A percentile compares a stretch with the other conserved stretches of the same genome.
phyloP scores from a whole-genome alignment of 2,113 vertebrate species.

The Coregonus clupeaformis region DNA sequence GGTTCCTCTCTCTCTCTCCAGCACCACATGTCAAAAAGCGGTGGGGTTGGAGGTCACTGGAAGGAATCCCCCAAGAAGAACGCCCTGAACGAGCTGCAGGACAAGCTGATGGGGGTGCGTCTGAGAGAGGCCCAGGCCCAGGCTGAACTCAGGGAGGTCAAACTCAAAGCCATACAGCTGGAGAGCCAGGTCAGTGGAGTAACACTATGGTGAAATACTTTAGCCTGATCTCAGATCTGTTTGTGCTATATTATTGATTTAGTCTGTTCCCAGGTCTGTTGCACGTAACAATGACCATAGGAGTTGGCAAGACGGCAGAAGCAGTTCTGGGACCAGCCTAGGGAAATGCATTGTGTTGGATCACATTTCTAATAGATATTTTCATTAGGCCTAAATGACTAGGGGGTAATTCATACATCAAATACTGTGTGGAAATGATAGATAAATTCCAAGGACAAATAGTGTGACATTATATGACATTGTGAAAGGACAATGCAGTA shows the following conservation, averaged over 20 bases:
- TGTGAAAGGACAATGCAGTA: too few species aligned
- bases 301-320: not conserved
- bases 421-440: too few species aligned
- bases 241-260: not conserved
- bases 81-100: constrained; percentile 85
- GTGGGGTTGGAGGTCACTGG: constrained; percentile 80
- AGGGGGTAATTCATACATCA: too few species aligned
- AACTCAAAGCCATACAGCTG: constrained; percentile 83
- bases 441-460: too few species aligned
- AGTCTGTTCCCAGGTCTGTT: not conserved
- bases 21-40: constrained; percentile 79
- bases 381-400: too few species aligned
- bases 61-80: constrained; percentile 91
- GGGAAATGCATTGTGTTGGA: too few species aligned
- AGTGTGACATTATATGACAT: too few species aligned
- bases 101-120: constrained; percentile 85
- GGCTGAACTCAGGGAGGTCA: constrained; percentile 84
- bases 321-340: too few species aligned
- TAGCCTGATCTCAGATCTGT: not conserved
- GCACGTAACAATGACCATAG: not conserved
- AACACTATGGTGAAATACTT: not conserved
- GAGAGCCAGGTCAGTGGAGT: constrained; percentile 83
- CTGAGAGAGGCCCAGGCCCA: constrained; percentile 89
- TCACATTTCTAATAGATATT: too few species aligned
- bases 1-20: constrained; percentile 39